These are phyloP conservation scores for Tenthredo amoena DNA, from an alignment of 2,888 invertebrate species.

Conservation along the genomic window DNA sequence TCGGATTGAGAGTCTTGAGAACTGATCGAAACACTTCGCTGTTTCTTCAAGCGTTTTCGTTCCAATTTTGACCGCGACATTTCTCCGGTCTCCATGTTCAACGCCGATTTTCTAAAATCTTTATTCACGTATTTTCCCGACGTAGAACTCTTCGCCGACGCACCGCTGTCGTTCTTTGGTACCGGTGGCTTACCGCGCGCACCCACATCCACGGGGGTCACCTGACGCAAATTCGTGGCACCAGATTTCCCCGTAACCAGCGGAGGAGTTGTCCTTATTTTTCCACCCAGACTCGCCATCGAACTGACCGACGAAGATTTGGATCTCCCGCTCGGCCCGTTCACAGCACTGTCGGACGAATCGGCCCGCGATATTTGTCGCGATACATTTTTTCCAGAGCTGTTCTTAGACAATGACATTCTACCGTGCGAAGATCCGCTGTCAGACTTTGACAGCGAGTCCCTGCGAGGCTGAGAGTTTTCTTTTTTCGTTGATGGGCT, in stretches of 20 bases:
- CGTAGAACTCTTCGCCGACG: constrained; percentile 72
- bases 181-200: constrained; percentile 77
- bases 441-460: constrained; percentile 64
- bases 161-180: constrained; percentile 76
- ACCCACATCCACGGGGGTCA: constrained; percentile 69
- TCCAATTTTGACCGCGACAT: constrained; percentile 65
- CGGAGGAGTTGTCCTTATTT: constrained; percentile 69
- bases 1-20: constrained; percentile 74
- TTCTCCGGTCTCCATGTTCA: constrained; percentile 82
- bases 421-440: constrained; percentile 62
- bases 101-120: constrained; percentile 86
- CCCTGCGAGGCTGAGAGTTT: constrained; percentile 59
- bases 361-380: constrained; percentile 72
- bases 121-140: constrained; percentile 82
- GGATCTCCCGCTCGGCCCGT: constrained; percentile 74
- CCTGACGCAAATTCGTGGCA: constrained; percentile 69
- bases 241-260: constrained; percentile 62
- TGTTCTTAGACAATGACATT: constrained; percentile 63
- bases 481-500: constrained; percentile 59
- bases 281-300: constrained; percentile 71
- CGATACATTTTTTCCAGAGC: constrained; percentile 64
- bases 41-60: constrained; percentile 68
- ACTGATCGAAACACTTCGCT: constrained; percentile 78
- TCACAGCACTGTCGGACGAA: constrained; percentile 69
- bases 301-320: constrained; percentile 72